A percentile compares a stretch with the other conserved stretches of the same genome.
Evolutionary conservation across 2,797 vertebrate genomes (phyloP).

Genomic region (Cynopterus sphinx): DNA sequence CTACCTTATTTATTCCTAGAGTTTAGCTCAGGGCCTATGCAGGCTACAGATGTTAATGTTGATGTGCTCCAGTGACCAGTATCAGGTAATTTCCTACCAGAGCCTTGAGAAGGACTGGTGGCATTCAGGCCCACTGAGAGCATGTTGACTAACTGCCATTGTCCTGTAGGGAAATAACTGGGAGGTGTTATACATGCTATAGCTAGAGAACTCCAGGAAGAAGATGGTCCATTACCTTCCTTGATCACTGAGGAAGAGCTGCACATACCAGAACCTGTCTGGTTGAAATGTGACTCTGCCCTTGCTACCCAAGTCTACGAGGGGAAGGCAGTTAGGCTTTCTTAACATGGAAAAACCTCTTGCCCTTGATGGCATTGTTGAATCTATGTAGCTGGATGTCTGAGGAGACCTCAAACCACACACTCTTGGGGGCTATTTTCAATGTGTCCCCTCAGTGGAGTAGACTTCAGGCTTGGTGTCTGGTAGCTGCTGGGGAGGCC

Average conservation of each 20-base stretch:
- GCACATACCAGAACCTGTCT: not conserved
- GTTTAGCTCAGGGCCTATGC: not conserved
- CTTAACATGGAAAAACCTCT: not conserved
- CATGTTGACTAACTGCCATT: not conserved
- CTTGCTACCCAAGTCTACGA: not conserved
- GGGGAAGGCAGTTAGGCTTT: not conserved
- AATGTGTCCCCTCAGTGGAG: not conserved
- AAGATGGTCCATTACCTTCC: not conserved
- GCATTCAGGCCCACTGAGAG: no score
- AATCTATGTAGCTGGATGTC: not conserved
- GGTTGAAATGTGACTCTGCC: accelerated
- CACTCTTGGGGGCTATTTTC: not conserved
- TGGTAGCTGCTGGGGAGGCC: not conserved
- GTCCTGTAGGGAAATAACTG: not conserved
- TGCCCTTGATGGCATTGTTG: not conserved
- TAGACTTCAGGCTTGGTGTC: not conserved
- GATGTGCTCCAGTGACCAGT: not conserved
- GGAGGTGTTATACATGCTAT: not conserved
- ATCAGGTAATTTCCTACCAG: not conserved
- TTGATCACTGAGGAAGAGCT: not conserved
- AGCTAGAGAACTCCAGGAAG: not conserved
- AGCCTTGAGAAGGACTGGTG: not conserved
- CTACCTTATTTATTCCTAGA: not conserved
- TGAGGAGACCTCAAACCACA: not conserved
- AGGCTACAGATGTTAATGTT: not conserved